Conservation (phyloP, 2,888 invertebrate genomes). For the Microctonus aethiopoides region DNA sequence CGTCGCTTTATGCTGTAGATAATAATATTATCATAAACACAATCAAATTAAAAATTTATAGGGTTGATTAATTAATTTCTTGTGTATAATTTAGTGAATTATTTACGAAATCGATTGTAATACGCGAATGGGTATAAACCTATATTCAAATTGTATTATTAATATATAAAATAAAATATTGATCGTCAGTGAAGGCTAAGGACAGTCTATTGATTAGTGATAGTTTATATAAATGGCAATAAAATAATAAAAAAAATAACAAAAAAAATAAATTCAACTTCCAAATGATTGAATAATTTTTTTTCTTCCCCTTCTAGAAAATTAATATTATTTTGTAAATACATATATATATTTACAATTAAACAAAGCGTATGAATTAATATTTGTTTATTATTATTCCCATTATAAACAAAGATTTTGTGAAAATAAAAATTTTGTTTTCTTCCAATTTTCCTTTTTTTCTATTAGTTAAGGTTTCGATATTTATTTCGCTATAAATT, state of each 20-base stretch:
- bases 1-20: too few species aligned
- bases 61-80: neutral
- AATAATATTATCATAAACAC: too few species aligned
- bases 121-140: too few species aligned
- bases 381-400: neutral
- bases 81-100: neutral
- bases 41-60: neutral
- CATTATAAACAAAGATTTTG: neutral
- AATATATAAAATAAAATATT: constrained; percentile 27
- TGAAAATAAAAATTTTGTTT: neutral
- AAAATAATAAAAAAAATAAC: neutral
- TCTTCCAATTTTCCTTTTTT: neutral
- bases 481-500: constrained; percentile 23
- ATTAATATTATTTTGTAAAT: neutral
- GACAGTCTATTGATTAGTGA: constrained; percentile 25
- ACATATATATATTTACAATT: too few species aligned
- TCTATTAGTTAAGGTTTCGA: neutral
- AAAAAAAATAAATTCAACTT: neutral
- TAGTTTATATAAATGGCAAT: too few species aligned
- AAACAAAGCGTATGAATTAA: neutral
- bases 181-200: constrained; percentile 21
- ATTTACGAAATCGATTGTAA: neutral
- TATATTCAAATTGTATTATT: constrained; percentile 2
- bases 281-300: constrained; percentile 1
- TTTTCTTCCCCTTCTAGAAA: neutral